These are phyloP conservation scores for Theonella swinhoei DNA, from an alignment of 37 sponge, comb jelly and placozoan genomes.

Conservation along the genomic window DNA sequence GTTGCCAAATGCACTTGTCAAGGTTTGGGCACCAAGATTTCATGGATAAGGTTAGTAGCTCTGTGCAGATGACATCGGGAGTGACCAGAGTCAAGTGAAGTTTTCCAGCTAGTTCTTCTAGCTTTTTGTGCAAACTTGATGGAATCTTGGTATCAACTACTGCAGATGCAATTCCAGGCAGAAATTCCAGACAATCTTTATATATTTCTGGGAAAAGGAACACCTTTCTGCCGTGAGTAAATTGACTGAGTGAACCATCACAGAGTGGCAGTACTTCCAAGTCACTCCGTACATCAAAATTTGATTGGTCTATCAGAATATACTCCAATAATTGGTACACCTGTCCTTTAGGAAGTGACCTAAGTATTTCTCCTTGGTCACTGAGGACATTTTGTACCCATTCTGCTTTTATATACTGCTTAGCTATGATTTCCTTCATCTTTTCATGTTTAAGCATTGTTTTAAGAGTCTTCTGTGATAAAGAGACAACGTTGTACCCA, in stretches of 20 bases:
- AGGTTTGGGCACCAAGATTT: slow-evolving; percentile 20
- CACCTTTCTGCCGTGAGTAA: not conserved
- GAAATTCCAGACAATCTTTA: not conserved
- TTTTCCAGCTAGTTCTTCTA: slow-evolving; percentile 1
- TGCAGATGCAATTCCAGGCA: slow-evolving; percentile 12
- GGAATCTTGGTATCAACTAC: slow-evolving; percentile 9
- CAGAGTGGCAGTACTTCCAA: slow-evolving; percentile 29
- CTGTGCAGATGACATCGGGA: slow-evolving; percentile 11
- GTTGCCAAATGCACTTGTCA: slow-evolving; percentile 23
- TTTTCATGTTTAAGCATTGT: not conserved
- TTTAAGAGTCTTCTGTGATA: slow-evolving; percentile 34
- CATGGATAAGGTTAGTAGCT: slow-evolving; percentile 33
- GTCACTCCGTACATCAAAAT: not conserved
- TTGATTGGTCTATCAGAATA: slow-evolving; percentile 26
- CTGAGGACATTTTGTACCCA: not conserved
- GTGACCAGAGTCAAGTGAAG: slow-evolving; percentile 12
- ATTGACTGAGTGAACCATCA: not conserved
- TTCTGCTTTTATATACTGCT: slow-evolving; percentile 19
- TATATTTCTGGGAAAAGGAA: slow-evolving; percentile 1
- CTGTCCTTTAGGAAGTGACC: not conserved
- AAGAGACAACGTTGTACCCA: slow-evolving; percentile 22
- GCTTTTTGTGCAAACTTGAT: not conserved
- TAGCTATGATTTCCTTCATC: not conserved
- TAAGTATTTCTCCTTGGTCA: not conserved
- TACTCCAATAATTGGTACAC: slow-evolving; percentile 27